A percentile compares a stretch with the other conserved stretches of the same genome.
Evolutionary conservation across 2,888 invertebrate genomes (phyloP).

Genomic region (Coremacera marginata): DNA sequence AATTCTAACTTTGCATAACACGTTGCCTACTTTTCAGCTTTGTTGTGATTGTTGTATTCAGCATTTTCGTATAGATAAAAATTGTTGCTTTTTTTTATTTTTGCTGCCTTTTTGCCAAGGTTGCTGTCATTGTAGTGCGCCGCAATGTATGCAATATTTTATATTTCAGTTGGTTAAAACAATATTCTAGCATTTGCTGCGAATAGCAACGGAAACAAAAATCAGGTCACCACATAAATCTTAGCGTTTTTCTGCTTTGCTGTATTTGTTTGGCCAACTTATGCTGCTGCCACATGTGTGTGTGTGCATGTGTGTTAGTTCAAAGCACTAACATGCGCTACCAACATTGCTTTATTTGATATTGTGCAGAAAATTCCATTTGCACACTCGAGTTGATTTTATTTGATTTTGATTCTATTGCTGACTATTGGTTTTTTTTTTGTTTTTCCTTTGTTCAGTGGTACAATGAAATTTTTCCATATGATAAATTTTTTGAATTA

Average conservation of each 20-base stretch:
- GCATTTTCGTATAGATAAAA: too few relatives aligned
- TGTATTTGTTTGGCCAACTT: background rate
- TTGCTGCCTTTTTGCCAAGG: too few relatives aligned
- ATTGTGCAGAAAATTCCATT: background rate
- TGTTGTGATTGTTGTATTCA: too few relatives aligned
- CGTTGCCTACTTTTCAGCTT: too few relatives aligned
- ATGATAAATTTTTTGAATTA: too few relatives aligned
- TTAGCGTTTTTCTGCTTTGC: background rate
- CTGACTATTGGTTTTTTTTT: background rate
- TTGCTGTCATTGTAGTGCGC: too few relatives aligned
- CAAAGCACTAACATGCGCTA: background rate
- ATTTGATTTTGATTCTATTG: conserved; percentile 8
- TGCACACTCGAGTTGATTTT: background rate
- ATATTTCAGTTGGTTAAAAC: background rate
- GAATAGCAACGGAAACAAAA: background rate
- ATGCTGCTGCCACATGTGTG: background rate
- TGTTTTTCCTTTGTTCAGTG: too few relatives aligned
- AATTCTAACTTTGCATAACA: too few relatives aligned
- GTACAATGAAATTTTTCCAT: too few relatives aligned
- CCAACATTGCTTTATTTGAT: background rate
- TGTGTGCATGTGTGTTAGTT: background rate
- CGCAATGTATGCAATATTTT: too few relatives aligned
- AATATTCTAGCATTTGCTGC: background rate
- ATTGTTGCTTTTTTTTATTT: too few relatives aligned
- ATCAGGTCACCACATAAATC: conserved; percentile 12